phyloP scores from a whole-genome alignment of 2,113 vertebrate species.

The Marmota flaviventris region DNA sequence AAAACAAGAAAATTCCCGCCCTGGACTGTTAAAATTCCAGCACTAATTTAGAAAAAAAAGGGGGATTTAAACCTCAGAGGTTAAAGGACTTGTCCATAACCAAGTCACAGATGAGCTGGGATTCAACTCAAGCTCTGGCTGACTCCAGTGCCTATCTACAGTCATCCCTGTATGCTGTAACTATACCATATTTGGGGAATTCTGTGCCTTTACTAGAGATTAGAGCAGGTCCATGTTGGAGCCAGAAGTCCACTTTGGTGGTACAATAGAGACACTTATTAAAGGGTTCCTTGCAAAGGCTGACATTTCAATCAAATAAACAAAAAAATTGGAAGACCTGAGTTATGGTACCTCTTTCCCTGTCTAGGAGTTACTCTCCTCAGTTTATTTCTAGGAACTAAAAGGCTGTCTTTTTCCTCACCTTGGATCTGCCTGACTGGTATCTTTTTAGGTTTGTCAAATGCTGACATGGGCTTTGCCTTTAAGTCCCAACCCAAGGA shows the following conservation, averaged over 20 bases:
- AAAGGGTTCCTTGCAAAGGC: neutral
- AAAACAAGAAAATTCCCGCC: neutral
- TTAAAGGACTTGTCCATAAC: neutral
- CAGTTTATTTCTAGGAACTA: slow-evolving; percentile 42
- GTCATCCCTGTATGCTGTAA: neutral
- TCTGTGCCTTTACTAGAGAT: neutral
- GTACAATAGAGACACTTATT: neutral
- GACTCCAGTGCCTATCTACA: neutral
- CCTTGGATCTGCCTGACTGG: neutral
- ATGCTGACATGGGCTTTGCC: slow-evolving; percentile 52
- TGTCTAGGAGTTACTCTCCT: neutral
- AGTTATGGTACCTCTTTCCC: neutral
- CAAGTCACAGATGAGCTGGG: neutral
- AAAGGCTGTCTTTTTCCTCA: neutral
- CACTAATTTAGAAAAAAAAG: neutral
- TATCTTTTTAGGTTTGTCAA: slow-evolving; percentile 52
- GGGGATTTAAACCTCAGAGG: neutral
- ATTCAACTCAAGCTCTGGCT: neutral
- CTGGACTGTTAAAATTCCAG: neutral
- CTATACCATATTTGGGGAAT: neutral
- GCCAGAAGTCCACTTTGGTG: neutral
- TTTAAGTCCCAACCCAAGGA: slow-evolving; percentile 54
- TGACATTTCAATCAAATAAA: neutral
- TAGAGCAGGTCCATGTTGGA: neutral
- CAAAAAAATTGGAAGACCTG: neutral